Evolutionary conservation across 2,797 vertebrate genomes (phyloP).

Genomic region (Tokudaia muenninki): DNA sequence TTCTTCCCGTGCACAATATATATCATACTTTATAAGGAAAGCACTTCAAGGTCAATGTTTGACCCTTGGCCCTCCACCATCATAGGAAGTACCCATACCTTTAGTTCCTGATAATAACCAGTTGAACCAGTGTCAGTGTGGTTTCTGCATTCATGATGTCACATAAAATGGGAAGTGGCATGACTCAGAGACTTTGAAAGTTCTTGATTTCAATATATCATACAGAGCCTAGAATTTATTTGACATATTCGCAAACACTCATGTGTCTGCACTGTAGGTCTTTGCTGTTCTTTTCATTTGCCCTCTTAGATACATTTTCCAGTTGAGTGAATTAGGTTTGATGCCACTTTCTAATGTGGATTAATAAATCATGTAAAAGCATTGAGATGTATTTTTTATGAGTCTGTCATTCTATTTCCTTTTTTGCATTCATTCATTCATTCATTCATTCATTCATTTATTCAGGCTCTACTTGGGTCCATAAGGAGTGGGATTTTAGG

Average conservation of each 20-base stretch:
- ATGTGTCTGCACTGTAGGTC: not conserved
- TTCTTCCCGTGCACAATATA: not conserved
- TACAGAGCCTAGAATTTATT: not conserved
- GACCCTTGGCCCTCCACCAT: not conserved
- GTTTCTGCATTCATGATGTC: not conserved
- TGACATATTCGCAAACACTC: not conserved
- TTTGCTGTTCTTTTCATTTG: not conserved
- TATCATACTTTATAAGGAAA: not conserved
- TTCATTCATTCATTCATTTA: not conserved
- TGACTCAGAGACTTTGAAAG: not conserved
- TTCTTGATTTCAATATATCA: not conserved
- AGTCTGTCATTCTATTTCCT: not conserved
- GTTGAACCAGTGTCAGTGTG: not conserved
- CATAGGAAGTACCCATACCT: not conserved
- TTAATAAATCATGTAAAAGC: not conserved
- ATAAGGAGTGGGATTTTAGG: not conserved
- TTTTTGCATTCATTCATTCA: not conserved
- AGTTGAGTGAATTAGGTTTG: conserved; percentile 9
- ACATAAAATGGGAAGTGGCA: not conserved
- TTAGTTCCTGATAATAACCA: not conserved
- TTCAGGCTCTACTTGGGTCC: not conserved
- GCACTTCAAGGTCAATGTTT: not conserved
- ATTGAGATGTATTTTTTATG: not conserved
- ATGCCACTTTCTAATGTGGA: not conserved
- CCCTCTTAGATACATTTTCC: not conserved